Evolutionary conservation across 2,797 vertebrate species (phyloP), one percentile per base, ranked within the genome.

Genomic region (Microcaecilia unicolor): DNA sequence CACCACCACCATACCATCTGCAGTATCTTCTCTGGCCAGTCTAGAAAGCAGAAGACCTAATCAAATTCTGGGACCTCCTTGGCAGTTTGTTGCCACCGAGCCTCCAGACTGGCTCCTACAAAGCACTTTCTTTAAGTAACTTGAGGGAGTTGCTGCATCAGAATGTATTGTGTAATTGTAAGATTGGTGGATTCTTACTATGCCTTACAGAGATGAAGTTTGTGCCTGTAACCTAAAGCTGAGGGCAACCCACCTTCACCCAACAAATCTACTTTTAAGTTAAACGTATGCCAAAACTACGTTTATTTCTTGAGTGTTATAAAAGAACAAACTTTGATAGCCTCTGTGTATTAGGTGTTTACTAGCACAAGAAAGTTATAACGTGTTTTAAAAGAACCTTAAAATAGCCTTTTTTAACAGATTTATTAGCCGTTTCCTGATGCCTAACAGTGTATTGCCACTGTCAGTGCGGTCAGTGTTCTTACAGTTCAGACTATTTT

Each of bases 201-300:
- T 77, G 81, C 81, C 78, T 86, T 84, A 78, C 44, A 70, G 55
- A 64, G 64, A 48, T 69, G 58, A 76, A 70, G 54, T 72, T 43
- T 65, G 78, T 84, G 80, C 78, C 76, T 86, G 70, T 70, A 49
- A 55, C 18, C 28, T 55, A 51, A 72, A 76, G 52, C 55, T 51
- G 60, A 72, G 68, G 73, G 72, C 67, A 78, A 62, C 22, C 12
- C 25, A 27, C 37, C 46, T 30, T 31, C 38, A 38, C 31, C n/a
- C 46, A 44, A 43, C n/a, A 44, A 44, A 61, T 56, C 37, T 20
- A 44, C 26, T 48, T 46, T 48, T 41, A 46, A n/a, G n/a, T n/a
- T n/a, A n/a, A n/a, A 55, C 13, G 52, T 25, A 76, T 80, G 72
- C 69, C 70, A 69, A 74, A 69, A 57, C 43, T 10, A 55, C 34